Percentiles rank a stretch among this genome's conserved stretches.
Evolutionary conservation across 2,113 vertebrate genomes (phyloP).

Genomic region (Seriola rivoliana): DNA sequence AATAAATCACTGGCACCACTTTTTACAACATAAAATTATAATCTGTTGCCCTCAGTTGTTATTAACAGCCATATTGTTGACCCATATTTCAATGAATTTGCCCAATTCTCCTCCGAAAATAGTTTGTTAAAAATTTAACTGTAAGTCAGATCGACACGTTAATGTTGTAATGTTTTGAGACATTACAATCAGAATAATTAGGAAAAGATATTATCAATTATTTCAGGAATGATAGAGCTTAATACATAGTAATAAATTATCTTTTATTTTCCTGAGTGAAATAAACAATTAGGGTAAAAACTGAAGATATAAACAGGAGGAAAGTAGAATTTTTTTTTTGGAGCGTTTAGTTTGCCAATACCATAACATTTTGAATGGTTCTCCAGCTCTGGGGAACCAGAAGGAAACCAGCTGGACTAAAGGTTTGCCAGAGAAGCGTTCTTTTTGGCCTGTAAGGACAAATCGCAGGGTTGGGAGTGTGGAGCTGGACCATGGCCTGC

Average conservation of each 20-base stretch:
- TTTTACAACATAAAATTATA: constrained; percentile 15
- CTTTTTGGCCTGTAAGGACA: constrained; percentile 6
- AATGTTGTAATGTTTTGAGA: too few species aligned
- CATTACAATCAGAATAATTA: neutral
- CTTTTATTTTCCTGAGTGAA: neutral
- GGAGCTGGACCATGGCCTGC: constrained; percentile 3
- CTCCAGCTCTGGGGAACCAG: constrained; percentile 2
- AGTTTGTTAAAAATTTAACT: neutral
- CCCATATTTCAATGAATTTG: neutral
- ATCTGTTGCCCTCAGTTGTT: neutral
- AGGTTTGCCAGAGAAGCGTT: constrained; percentile 20
- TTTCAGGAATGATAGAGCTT: neutral
- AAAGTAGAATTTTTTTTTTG: neutral
- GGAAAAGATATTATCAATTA: neutral
- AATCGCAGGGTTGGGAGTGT: constrained; percentile 8
- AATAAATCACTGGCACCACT: constrained; percentile 3
- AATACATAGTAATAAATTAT: neutral
- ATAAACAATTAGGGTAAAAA: neutral
- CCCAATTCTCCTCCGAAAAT: neutral
- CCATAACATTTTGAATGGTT: constrained; percentile 1
- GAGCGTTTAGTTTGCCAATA: neutral
- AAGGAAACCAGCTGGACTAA: constrained; percentile 17
- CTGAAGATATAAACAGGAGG: constrained; percentile 2
- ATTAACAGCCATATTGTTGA: neutral
- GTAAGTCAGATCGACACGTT: too few species aligned